Conservation (phyloP, 2,797 vertebrate species). For the Sebastes dallii region DNA sequence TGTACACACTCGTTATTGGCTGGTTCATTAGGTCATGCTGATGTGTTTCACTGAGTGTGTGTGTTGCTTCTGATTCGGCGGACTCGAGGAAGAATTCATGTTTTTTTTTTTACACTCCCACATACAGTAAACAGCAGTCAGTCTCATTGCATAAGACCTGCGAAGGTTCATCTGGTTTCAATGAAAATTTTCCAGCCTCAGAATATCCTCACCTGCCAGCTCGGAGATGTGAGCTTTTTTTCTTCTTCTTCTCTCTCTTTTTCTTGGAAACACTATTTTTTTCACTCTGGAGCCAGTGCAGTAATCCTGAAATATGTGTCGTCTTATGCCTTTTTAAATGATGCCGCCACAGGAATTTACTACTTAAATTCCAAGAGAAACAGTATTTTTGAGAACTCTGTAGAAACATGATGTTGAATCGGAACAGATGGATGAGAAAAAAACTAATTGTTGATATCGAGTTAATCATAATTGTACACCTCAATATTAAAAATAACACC, state of each 20-base stretch:
- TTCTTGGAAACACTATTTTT: conserved; percentile 29
- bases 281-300: conserved; percentile 10
- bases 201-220: conserved; percentile 55
- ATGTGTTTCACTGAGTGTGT: conserved; percentile 6
- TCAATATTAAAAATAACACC: too few species aligned
- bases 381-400: background rate
- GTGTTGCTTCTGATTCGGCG: background rate
- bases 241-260: background rate
- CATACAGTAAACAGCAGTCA: conserved; percentile 21
- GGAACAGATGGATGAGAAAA: background rate
- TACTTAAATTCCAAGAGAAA: conserved; percentile 27
- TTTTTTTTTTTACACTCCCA: conserved; percentile 21
- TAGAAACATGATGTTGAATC: background rate
- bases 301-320: conserved; percentile 50
- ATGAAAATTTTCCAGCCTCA: conserved; percentile 50
- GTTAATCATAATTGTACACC: background rate
- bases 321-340: conserved; percentile 35
- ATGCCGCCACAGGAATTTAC: conserved; percentile 47
- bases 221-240: background rate
- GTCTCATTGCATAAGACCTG: conserved; percentile 32
- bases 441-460: background rate
- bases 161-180: conserved; percentile 53
- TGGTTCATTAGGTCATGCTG: conserved; percentile 41
- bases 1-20: conserved; percentile 24
- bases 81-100: conserved; percentile 1